These are phyloP conservation scores for Drosophila jambulina DNA, from an alignment of 1,140 invertebrate species.

Conservation along the genomic window DNA sequence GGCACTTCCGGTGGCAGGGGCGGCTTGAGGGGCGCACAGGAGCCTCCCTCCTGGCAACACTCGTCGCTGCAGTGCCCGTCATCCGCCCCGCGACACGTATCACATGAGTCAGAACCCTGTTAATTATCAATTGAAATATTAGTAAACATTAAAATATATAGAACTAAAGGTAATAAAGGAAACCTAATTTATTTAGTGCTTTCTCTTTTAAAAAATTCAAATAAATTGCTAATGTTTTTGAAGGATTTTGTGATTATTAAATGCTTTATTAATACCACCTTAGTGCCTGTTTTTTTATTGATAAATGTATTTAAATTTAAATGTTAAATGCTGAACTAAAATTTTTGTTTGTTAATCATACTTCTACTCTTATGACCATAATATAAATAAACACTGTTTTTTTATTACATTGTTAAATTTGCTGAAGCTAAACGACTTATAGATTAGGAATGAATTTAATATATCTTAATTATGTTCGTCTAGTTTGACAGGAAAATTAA, in stretches of 20 bases:
- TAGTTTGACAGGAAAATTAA: background rate
- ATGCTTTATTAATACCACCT: background rate
- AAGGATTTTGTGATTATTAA: background rate
- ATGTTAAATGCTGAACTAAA: constrained; percentile 2
- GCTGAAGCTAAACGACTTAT: no score
- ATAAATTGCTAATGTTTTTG: background rate
- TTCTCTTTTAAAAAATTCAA: background rate
- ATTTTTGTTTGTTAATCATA: background rate
- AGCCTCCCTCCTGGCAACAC: constrained; percentile 74
- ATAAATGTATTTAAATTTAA: background rate
- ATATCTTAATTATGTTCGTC: background rate
- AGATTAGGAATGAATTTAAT: background rate
- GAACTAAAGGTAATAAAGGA: background rate
- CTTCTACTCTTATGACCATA: background rate
- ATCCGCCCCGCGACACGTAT: constrained; percentile 85
- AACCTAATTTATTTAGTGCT: background rate
- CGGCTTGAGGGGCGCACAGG: constrained; percentile 60
- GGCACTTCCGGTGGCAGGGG: constrained; percentile 59
- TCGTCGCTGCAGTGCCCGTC: constrained; percentile 83
- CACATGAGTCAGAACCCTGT: constrained; percentile 84
- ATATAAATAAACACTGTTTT: background rate
- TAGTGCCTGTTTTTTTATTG: background rate
- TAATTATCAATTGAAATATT: background rate
- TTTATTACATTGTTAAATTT: background rate
- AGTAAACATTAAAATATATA: background rate